These are phyloP conservation scores for Conus betulinus DNA, from an alignment of 1,140 invertebrate species.

Conservation along the genomic window DNA sequence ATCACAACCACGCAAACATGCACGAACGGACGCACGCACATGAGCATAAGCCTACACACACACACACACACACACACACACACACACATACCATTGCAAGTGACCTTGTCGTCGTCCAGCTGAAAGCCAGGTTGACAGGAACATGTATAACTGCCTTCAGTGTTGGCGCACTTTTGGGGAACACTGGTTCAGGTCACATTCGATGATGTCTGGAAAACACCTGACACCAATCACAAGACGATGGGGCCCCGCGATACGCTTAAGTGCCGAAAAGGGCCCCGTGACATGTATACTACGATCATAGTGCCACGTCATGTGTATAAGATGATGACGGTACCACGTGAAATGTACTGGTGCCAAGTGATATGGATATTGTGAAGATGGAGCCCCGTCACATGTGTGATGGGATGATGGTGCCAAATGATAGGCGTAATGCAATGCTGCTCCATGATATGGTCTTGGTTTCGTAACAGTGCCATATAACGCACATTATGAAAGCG, in stretches of 20 bases:
- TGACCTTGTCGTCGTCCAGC: constrained; percentile 25
- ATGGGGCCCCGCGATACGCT: too few relatives aligned
- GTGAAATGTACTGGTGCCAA: too few relatives aligned
- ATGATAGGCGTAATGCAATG: background rate
- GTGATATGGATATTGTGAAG: too few relatives aligned
- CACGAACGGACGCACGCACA: too few relatives aligned
- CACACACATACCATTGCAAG: constrained; percentile 36
- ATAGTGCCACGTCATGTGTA: too few relatives aligned
- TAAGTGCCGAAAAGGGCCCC: too few relatives aligned
- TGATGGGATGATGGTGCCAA: background rate
- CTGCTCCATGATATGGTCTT: background rate
- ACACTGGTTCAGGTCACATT: constrained; percentile 41
- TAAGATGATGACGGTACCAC: too few relatives aligned
- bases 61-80: too few relatives aligned
- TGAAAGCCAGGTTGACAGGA: constrained; percentile 41
- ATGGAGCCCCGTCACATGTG: too few relatives aligned
- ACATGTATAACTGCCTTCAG: constrained; percentile 42
- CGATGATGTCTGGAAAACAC: constrained; percentile 42
- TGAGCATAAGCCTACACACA: too few relatives aligned
- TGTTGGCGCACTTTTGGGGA: constrained; percentile 47
- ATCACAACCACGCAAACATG: too few relatives aligned
- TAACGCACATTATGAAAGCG: background rate
- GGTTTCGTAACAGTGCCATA: background rate
- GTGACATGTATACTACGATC: too few relatives aligned
- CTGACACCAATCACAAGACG: background rate